phyloP scores from a whole-genome alignment of 2,888 invertebrate genomes.

The Eledone cirrhosa region DNA sequence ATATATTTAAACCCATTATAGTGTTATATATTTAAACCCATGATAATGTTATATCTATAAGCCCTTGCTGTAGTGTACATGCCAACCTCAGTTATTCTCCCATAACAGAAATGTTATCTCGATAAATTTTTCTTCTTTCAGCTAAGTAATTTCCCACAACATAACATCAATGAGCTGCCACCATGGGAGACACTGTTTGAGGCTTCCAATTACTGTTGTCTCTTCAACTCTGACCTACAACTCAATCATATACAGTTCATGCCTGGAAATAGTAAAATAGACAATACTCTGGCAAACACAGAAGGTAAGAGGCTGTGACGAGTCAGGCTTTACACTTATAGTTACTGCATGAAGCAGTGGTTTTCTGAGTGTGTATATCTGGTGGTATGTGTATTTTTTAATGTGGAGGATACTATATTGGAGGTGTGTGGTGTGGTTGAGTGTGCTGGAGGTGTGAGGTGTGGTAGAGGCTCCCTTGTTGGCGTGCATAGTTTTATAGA shows the following conservation, averaged over 20 bases:
- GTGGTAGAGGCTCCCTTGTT: background rate
- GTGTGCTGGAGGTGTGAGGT: background rate
- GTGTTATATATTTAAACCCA: no score
- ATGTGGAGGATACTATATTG: background rate
- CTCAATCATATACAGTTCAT: constrained; percentile 5
- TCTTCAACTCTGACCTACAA: background rate
- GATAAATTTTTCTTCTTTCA: background rate
- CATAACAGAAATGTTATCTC: no score
- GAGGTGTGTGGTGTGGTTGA: background rate
- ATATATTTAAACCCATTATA: no score
- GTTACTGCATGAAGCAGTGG: background rate
- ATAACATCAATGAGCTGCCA: constrained; percentile 14
- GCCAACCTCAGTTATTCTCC: no score
- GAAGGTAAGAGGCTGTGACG: background rate
- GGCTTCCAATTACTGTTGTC: constrained; percentile 15
- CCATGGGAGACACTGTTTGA: constrained; percentile 17
- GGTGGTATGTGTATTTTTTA: no score
- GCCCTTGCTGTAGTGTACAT: no score
- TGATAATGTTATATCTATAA: no score
- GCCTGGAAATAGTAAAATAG: constrained; percentile 20
- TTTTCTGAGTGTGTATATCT: background rate
- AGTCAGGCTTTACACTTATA: background rate
- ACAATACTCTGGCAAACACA: constrained; percentile 21
- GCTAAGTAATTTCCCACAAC: constrained; percentile 10
- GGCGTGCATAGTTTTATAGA: no score